Evolutionary conservation across 2,888 invertebrate genomes (phyloP).

Genomic region (Phengaris arion): DNA sequence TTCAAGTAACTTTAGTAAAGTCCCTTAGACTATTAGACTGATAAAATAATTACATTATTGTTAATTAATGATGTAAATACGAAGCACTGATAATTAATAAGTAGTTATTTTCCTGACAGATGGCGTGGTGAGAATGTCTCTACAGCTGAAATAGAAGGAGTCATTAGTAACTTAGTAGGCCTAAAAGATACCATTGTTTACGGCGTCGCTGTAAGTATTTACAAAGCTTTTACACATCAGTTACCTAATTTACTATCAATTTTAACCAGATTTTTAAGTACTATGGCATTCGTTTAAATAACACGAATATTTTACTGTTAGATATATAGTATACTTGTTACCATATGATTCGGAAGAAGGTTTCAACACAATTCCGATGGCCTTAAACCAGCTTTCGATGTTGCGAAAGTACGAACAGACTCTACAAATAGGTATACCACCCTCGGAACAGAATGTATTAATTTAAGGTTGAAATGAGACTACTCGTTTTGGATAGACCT

Average conservation of each 20-base stretch:
- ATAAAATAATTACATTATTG: too few species aligned
- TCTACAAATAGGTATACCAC: neutral
- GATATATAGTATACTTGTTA: neutral
- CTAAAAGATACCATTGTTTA: constrained; percentile 92
- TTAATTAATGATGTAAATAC: too few species aligned
- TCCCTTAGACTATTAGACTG: too few species aligned
- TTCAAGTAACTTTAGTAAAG: too few species aligned
- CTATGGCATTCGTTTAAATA: too few species aligned
- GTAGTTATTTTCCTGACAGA: constrained; percentile 50
- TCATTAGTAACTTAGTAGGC: constrained; percentile 88
- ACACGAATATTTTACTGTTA: neutral
- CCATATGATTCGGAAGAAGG: neutral
- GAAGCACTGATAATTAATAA: too few species aligned
- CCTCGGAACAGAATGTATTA: neutral
- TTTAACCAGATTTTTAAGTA: too few species aligned
- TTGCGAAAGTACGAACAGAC: neutral
- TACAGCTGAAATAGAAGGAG: constrained; percentile 96
- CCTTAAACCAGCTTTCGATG: constrained; percentile 3
- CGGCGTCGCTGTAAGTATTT: constrained; percentile 87
- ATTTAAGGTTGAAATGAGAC: too few species aligned
- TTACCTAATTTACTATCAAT: too few species aligned
- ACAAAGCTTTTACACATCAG: too few species aligned
- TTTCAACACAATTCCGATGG: neutral
- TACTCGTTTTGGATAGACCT: too few species aligned
- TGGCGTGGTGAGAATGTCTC: constrained; percentile 99